Conservation (phyloP, 2,797 vertebrate genomes). For the Lycodopsis pacificus region DNA sequence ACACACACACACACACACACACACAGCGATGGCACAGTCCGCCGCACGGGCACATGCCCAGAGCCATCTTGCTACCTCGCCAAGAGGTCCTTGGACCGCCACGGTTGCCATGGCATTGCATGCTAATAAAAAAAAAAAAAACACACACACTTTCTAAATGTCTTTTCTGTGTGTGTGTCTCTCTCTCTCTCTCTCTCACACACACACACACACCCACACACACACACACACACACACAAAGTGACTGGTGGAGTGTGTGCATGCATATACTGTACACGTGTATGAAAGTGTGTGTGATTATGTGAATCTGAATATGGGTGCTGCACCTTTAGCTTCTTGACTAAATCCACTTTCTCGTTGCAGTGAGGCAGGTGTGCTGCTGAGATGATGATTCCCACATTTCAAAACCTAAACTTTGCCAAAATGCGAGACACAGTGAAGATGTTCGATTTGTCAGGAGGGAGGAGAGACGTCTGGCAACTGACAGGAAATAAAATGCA, state of each 20-base stretch:
- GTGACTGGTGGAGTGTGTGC: constrained; percentile 43
- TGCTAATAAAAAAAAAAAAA: constrained; percentile 47
- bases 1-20: constrained; percentile 24
- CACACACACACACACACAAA: constrained; percentile 45
- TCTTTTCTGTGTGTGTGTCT: constrained; percentile 8
- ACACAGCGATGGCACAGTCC: constrained; percentile 39
- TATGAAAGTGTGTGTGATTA: neutral
- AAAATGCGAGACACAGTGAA: neutral
- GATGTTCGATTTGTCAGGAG: neutral
- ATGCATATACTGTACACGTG: constrained; percentile 11
- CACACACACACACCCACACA: constrained; percentile 54
- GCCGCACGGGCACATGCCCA: constrained; percentile 39
- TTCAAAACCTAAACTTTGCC: neutral
- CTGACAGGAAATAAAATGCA: constrained; percentile 16
- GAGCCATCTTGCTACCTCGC: constrained; percentile 62
- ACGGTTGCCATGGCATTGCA: constrained; percentile 73
- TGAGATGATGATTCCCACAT: neutral
- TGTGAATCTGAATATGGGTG: constrained; percentile 24
- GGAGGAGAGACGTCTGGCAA: constrained; percentile 5
- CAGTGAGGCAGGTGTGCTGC: neutral
- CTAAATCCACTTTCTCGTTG: neutral
- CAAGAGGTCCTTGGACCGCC: constrained; percentile 69
- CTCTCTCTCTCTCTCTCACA: constrained; percentile 1
- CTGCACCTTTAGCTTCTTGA: constrained; percentile 20
- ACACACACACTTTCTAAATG: constrained; percentile 22